A percentile compares a stretch with the other conserved stretches of the same genome.
Evolutionary conservation across 2,113 vertebrate genomes (phyloP).

Genomic region (Grantiella picta): DNA sequence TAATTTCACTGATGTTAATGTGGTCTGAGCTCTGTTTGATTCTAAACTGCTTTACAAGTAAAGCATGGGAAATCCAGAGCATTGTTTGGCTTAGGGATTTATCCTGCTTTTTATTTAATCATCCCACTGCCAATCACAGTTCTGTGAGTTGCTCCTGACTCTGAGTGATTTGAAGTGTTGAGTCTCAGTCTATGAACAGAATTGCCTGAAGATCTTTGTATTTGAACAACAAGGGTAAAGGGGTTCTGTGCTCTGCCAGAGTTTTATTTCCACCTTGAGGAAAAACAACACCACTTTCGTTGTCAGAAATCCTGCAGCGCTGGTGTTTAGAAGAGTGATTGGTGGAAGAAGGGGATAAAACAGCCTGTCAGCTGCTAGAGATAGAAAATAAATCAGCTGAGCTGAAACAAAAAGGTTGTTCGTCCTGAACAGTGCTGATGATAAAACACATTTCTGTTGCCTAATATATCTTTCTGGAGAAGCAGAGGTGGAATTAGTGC

Average conservation of each 20-base stretch:
- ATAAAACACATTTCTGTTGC: not conserved
- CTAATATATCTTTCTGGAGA: not conserved
- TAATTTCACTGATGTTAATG: not conserved
- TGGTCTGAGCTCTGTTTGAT: not conserved
- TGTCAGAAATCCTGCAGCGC: not conserved
- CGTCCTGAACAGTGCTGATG: not conserved
- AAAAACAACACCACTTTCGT: not conserved
- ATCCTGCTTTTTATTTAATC: not conserved
- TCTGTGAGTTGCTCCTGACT: not conserved
- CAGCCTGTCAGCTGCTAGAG: not conserved
- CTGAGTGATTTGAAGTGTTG: not conserved
- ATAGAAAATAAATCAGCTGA: slow-evolving; percentile 12
- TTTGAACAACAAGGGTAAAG: not conserved
- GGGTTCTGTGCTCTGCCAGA: not conserved
- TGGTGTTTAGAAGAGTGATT: not conserved
- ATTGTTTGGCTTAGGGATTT: not conserved
- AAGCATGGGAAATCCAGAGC: not conserved
- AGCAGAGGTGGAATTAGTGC: not conserved
- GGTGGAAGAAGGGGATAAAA: not conserved
- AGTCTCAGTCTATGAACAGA: not conserved
- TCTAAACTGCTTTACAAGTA: not conserved
- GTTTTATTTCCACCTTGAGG: not conserved
- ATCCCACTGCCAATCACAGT: not conserved
- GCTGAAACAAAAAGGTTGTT: not conserved
- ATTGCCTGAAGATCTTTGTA: not conserved